Evolutionary conservation across 2,113 vertebrate species (phyloP).

Genomic region (Platysteira castanea): DNA sequence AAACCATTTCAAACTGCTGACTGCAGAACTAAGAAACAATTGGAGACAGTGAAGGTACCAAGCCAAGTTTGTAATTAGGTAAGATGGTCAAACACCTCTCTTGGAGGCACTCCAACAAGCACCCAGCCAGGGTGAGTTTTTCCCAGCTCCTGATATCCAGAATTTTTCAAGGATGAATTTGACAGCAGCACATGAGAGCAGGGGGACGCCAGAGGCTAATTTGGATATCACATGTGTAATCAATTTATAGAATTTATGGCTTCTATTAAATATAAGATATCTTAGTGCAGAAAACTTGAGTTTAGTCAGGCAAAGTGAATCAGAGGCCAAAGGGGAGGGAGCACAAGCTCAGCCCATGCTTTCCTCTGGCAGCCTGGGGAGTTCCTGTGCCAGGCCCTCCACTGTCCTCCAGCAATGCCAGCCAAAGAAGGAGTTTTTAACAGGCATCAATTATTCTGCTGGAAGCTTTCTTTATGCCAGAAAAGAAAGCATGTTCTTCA

Average conservation of each 20-base stretch:
- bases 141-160: neutral
- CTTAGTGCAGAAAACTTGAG: neutral
- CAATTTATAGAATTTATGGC: neutral
- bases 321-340: neutral
- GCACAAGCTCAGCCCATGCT: neutral
- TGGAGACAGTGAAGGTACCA: neutral
- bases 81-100: neutral
- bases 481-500: neutral
- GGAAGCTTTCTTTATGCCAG: neutral
- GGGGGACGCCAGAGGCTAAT: neutral
- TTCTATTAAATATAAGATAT: neutral
- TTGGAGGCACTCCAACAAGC: neutral
- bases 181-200: neutral
- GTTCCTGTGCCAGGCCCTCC: neutral
- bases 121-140: neutral
- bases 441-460: neutral
- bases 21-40: neutral
- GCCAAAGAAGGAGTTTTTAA: neutral
- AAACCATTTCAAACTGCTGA: neutral
- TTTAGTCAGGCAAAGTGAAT: neutral
- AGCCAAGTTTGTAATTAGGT: neutral
- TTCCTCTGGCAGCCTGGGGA: neutral
- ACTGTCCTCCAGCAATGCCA: neutral
- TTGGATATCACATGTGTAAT: rapidly evolving
- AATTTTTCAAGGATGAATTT: neutral